phyloP scores from a whole-genome alignment of 2,888 invertebrate genomes.

The Hedychridium roseum region DNA sequence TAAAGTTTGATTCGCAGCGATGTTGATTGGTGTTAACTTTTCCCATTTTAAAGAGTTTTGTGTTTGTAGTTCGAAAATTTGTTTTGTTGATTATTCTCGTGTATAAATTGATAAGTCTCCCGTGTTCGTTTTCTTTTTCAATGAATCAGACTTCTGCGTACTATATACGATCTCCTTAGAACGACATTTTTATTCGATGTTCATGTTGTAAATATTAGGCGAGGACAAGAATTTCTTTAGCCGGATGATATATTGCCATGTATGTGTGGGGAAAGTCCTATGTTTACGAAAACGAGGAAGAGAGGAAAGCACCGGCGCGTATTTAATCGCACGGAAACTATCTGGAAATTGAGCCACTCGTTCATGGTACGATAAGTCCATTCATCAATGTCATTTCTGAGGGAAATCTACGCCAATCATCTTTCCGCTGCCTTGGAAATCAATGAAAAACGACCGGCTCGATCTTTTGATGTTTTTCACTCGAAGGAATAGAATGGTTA shows the following conservation, averaged over 20 bases:
- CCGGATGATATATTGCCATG: slow-evolving; percentile 60
- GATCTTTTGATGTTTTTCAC: slow-evolving; percentile 28
- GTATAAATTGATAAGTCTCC: no score
- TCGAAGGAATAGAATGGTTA: slow-evolving; percentile 42
- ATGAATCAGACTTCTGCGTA: no score
- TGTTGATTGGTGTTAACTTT: no score
- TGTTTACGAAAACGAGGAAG: slow-evolving; percentile 36
- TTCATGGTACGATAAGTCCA: slow-evolving; percentile 22
- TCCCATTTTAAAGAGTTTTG: no score
- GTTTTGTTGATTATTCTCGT: no score
- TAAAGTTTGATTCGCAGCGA: no score
- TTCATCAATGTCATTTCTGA: slow-evolving; percentile 16
- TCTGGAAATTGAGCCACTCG: slow-evolving; percentile 37
- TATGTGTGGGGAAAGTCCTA: slow-evolving; percentile 54
- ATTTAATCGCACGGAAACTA: slow-evolving; percentile 33
- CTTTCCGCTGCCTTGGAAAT: slow-evolving; percentile 11
- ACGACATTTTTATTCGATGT: slow-evolving; percentile 50
- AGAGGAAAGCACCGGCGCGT: slow-evolving; percentile 45
- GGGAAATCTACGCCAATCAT: slow-evolving; percentile 9
- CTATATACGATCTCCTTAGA: slow-evolving; percentile 50
- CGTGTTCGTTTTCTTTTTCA: no score
- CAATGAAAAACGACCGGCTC: slow-evolving; percentile 22
- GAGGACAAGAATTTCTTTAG: slow-evolving; percentile 52
- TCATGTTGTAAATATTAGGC: slow-evolving; percentile 56
- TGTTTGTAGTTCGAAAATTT: no score